Evolutionary conservation across 2,888 invertebrate genomes (phyloP).

Genomic region (Heteromyza rotundicornis): DNA sequence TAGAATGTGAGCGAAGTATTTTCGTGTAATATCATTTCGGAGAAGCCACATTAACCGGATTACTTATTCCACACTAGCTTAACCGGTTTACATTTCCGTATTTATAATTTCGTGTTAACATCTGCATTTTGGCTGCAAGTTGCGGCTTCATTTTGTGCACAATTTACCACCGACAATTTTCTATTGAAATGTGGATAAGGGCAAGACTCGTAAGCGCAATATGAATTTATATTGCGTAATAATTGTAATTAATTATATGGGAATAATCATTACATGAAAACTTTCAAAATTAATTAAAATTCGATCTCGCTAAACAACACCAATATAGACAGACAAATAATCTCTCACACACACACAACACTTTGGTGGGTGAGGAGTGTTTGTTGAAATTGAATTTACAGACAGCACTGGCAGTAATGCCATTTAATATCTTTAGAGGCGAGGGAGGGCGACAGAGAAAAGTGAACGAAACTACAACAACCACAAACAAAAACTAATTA

Average conservation of each 20-base stretch:
- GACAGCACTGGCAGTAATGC: conserved; percentile 5
- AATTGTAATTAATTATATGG: conserved; percentile 17
- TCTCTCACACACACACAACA: conserved; percentile 7
- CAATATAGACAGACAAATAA: neutral
- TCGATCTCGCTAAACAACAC: conserved; percentile 11
- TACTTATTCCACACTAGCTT: no score
- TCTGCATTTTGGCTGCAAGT: no score
- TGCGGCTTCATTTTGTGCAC: no score
- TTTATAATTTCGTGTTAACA: no score
- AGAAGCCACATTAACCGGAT: no score
- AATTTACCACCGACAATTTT: no score
- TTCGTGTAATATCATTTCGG: no score
- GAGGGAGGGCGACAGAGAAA: no score
- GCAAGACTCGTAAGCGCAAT: conserved; percentile 12
- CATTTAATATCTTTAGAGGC: conserved; percentile 20
- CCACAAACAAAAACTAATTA: conserved; percentile 50
- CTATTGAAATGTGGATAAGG: no score
- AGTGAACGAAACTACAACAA: conserved; percentile 15
- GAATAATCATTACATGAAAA: neutral
- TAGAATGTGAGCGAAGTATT: no score
- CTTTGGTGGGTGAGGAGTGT: neutral
- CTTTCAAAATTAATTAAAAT: conserved; percentile 18
- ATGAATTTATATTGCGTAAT: conserved; percentile 15
- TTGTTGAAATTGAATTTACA: neutral
- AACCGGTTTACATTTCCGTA: no score